Conservation (phyloP, 92 coral and sea anemone species). For the Palythoa caribaeorum region DNA sequence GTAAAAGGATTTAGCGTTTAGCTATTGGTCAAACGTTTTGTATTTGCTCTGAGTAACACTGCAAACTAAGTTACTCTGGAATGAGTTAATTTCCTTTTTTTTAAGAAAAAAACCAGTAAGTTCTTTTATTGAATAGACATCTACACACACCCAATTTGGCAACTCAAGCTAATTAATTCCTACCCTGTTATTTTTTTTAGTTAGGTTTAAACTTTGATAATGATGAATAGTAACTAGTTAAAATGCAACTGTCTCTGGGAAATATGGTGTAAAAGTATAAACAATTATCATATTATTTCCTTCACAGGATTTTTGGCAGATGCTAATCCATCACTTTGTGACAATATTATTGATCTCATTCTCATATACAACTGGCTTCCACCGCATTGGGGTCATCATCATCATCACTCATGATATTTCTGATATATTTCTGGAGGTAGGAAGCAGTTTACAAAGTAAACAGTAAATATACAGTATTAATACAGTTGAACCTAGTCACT, state of each 20-base stretch:
- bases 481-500: too few relatives aligned
- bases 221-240: too few relatives aligned
- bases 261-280: not conserved
- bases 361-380: conserved; percentile 81
- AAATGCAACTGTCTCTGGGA: not conserved
- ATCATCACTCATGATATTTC: conserved; percentile 90
- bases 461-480: not conserved
- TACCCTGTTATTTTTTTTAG: too few relatives aligned
- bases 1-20: too few relatives aligned
- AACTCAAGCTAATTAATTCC: too few relatives aligned
- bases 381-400: conserved; percentile 87
- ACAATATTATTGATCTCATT: conserved; percentile 76
- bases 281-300: not conserved
- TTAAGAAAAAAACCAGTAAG: too few relatives aligned
- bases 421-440: conserved; percentile 93
- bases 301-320: conserved; percentile 96
- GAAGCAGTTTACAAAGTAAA: not conserved
- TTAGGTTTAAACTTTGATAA: too few relatives aligned
- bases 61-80: not conserved
- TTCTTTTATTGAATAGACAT: too few relatives aligned
- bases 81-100: too few relatives aligned
- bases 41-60: not conserved
- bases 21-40: not conserved
- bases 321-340: conserved; percentile 90
- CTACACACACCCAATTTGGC: too few relatives aligned